These are phyloP conservation scores for Tetramorium simillimum DNA, from an alignment of 1,140 invertebrate genomes.

Conservation along the genomic window DNA sequence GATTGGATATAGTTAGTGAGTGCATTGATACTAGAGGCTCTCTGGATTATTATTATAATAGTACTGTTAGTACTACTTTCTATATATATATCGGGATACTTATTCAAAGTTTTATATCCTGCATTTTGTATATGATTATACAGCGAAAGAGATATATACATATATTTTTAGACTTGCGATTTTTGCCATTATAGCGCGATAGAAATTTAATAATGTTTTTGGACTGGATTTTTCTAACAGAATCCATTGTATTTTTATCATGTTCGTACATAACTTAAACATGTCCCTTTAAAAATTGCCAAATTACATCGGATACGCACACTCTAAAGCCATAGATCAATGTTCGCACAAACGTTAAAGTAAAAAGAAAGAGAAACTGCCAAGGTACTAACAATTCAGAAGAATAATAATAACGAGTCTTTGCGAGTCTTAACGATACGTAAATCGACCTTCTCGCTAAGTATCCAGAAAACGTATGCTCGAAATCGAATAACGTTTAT, in stretches of 20 bases:
- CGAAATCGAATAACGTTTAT: constrained; percentile 75
- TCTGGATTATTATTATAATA: constrained; percentile 10
- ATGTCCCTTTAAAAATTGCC: neutral
- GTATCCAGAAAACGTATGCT: constrained; percentile 70
- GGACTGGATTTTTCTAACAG: constrained; percentile 7
- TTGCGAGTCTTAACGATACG: constrained; percentile 46
- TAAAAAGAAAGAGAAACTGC: neutral
- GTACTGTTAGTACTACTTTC: neutral
- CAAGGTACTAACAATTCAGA: neutral
- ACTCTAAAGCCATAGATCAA: constrained; percentile 24
- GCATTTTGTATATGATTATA: constrained; percentile 45
- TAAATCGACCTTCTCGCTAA: constrained; percentile 73
- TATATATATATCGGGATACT: constrained; percentile 19
- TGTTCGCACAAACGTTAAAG: constrained; percentile 38
- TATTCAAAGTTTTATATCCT: constrained; percentile 42
- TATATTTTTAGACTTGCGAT: constrained; percentile 49
- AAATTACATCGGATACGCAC: neutral
- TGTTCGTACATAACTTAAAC: neutral
- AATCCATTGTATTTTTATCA: constrained; percentile 1
- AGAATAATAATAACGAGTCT: constrained; percentile 20
- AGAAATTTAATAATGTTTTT: constrained; percentile 26
- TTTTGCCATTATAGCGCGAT: constrained; percentile 31
- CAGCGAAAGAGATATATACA: constrained; percentile 19
- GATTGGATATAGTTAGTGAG: constrained; percentile 27
- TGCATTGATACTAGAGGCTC: constrained; percentile 50